phyloP scores from a whole-genome alignment of 2,797 vertebrate species.

The Phataginus tricuspis region DNA sequence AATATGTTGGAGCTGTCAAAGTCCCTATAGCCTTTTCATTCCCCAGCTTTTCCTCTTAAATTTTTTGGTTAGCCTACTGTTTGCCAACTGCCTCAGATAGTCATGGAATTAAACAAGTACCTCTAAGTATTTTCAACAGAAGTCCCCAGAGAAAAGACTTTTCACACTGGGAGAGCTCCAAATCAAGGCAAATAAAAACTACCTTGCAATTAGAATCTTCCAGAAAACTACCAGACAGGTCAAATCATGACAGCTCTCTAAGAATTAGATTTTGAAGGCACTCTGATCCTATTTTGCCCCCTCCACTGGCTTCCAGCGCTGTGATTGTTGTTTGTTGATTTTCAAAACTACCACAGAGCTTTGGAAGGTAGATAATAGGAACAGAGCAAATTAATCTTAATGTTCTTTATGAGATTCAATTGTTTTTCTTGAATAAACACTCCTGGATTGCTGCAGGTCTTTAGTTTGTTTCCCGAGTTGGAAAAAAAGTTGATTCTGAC shows the following conservation, averaged over 20 bases:
- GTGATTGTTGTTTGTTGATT: background rate
- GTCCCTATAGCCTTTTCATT: background rate
- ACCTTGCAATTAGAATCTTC: background rate
- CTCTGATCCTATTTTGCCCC: background rate
- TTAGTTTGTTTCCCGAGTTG: background rate
- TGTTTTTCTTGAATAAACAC: background rate
- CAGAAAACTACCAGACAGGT: background rate
- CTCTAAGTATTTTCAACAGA: conserved; percentile 22
- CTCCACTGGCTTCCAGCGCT: background rate
- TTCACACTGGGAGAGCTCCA: background rate
- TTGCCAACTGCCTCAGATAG: background rate
- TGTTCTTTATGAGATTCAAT: background rate
- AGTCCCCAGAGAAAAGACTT: background rate
- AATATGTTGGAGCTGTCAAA: background rate
- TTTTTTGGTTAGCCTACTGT: background rate
- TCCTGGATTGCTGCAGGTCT: background rate
- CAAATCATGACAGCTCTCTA: background rate
- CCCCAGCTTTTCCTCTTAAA: background rate
- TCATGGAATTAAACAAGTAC: background rate
- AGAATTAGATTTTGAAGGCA: background rate
- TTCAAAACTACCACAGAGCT: background rate
- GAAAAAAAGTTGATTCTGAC: background rate
- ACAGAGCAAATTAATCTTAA: background rate
- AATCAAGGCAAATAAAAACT: conserved; percentile 7
- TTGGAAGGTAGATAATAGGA: background rate